phyloP scores from a whole-genome alignment of 2,888 invertebrate species.

The Adela reaumurella region DNA sequence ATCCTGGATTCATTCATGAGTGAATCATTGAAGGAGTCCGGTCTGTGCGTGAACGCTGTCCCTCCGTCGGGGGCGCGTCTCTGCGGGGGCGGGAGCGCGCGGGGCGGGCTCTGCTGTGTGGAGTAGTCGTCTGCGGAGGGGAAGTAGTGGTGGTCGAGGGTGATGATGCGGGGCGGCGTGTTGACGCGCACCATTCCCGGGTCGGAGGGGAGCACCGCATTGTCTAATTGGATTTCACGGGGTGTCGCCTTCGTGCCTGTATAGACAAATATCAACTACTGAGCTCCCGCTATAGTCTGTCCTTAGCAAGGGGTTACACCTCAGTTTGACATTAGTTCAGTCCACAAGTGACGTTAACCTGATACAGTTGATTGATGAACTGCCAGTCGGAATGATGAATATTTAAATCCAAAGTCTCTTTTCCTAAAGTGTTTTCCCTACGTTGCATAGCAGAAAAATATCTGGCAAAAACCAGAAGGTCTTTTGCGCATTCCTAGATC shows the following conservation, averaged over 20 bases:
- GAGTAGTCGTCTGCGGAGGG: slow-evolving; percentile 63
- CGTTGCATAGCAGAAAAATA: too few species aligned
- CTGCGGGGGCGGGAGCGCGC: slow-evolving; percentile 16
- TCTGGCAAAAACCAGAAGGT: too few species aligned
- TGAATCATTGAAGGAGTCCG: slow-evolving; percentile 42
- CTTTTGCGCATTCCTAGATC: too few species aligned
- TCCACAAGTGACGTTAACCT: too few species aligned
- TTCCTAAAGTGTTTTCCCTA: too few species aligned
- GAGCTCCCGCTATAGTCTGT: too few species aligned
- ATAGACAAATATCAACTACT: too few species aligned
- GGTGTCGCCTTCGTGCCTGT: slow-evolving; percentile 80
- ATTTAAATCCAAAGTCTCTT: too few species aligned
- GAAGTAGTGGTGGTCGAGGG: slow-evolving; percentile 80
- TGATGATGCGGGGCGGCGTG: slow-evolving; percentile 86
- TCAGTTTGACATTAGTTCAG: too few species aligned
- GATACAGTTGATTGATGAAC: too few species aligned
- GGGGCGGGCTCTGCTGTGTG: slow-evolving; percentile 24
- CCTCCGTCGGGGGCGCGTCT: slow-evolving; percentile 40
- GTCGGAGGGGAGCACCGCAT: slow-evolving; percentile 70
- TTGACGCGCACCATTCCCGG: slow-evolving; percentile 74
- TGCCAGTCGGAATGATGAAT: too few species aligned
- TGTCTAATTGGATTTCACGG: slow-evolving; percentile 80
- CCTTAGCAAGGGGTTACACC: too few species aligned
- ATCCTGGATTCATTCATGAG: slow-evolving; percentile 47
- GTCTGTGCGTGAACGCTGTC: slow-evolving; percentile 30